Percentiles rank a stretch among this genome's conserved stretches.
Evolutionary conservation across 2,797 vertebrate species (phyloP).

Genomic region (Chanos chanos): DNA sequence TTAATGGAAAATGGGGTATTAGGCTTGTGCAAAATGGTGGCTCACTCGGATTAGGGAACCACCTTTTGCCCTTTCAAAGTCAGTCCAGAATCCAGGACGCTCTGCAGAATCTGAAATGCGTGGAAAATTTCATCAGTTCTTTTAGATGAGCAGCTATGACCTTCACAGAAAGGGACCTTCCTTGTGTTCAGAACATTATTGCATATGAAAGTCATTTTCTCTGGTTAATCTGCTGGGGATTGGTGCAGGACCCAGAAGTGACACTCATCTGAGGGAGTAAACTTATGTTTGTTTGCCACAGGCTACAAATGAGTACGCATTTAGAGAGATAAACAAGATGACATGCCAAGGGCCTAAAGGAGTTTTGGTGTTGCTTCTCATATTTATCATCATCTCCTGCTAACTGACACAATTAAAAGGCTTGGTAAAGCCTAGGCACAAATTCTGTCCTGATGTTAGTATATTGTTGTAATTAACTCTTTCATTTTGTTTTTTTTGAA

Average conservation of each 20-base stretch:
- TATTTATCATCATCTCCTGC: not conserved
- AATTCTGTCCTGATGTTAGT: not conserved
- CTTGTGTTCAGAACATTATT: not conserved
- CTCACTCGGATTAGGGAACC: slow-evolving; percentile 23
- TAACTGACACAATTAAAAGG: not conserved
- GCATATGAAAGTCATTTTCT: not conserved
- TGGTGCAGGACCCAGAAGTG: not conserved
- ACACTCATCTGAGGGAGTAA: slow-evolving; percentile 22
- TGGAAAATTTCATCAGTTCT: not conserved
- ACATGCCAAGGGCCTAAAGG: slow-evolving; percentile 1
- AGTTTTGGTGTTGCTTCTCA: not conserved
- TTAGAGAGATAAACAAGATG: slow-evolving; percentile 8
- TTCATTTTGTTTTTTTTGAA: slow-evolving; percentile 8
- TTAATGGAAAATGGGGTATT: slow-evolving; percentile 34
- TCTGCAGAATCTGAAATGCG: not conserved
- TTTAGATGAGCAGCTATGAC: slow-evolving; percentile 9
- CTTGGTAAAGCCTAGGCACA: not conserved
- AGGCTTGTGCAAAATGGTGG: slow-evolving; percentile 13
- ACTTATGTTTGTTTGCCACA: slow-evolving; percentile 7
- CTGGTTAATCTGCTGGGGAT: slow-evolving; percentile 2
- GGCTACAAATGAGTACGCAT: slow-evolving; percentile 7
- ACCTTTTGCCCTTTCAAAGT: slow-evolving; percentile 24
- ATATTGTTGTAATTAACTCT: slow-evolving; percentile 23
- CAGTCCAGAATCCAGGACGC: not conserved
- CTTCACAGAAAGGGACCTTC: not conserved